Evolutionary conservation across 1,140 invertebrate genomes (phyloP), one percentile per base, ranked within the genome.

Genomic region (Dendrolimus kikuchii): DNA sequence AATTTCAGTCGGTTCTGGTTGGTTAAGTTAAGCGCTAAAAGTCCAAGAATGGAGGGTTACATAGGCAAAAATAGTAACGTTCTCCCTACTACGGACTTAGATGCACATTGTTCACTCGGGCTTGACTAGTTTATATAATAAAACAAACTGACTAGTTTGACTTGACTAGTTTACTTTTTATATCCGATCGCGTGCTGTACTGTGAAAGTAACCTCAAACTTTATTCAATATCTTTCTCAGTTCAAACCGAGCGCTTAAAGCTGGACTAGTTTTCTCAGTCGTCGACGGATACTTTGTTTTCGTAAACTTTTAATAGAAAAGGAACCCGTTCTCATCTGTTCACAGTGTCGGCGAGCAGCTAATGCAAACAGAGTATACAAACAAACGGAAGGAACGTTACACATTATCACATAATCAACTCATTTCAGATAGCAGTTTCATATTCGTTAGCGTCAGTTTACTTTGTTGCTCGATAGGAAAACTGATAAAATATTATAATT

Each of bases 151-250:
- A n/a, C n/a, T n/a, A n/a, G n/a, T n/a, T n/a, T 53, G 46, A 50
- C 42, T 49, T 39, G 38, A 42, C 46, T 41, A 43, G 51, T 59
- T 66, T 58, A 66, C 70, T 59, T 54, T 47, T 50, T 49, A 67
- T 65, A 71, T 59, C 53, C 55, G 53, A 38, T 60, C 51, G 52
- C 51, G 57, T 60, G 59, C 59, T 46, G 55, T 45, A 60, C 53
- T 63, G 54, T 51, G 58, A 63, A 57, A 51, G 48, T 36, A 55
- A 43, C 57, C 51, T 50, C 64, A 62, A 71, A 75, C 66, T 71
- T 71, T 63, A 58, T 71, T 68, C 68, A 66, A 62, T 59, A 66
- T 68, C 67, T 69, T 67, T 59, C 61, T 53, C n/a, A 41, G 40
- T 45, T 10, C 49, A 57, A n/a, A 38, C 37, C 36, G 46, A 54